Conservation (phyloP, 2,888 invertebrate genomes). For the Lordiphosa fenestrarum region DNA sequence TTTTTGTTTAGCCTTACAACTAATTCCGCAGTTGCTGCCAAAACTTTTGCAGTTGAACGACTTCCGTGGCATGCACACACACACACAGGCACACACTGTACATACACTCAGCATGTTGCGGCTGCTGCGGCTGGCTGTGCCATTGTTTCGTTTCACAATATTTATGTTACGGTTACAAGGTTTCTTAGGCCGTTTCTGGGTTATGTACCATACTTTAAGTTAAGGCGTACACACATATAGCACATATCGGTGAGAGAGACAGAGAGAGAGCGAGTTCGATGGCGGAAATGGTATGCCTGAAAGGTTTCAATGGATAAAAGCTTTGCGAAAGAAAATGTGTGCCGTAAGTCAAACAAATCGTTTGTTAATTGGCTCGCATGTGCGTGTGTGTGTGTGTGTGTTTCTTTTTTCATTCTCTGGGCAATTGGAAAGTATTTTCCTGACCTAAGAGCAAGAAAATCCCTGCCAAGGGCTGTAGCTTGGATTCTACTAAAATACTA, state of each 20-base stretch:
- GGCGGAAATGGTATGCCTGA: conserved; percentile 36
- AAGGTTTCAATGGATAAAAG: conserved; percentile 50
- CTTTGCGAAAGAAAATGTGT: conserved; percentile 30
- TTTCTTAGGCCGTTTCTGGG: conserved; percentile 36
- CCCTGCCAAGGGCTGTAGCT: background rate
- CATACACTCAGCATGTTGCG: conserved; percentile 9
- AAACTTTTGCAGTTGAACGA: conserved; percentile 61
- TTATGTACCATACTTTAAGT: conserved; percentile 12
- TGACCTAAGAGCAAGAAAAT: too few species aligned
- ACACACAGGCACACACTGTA: background rate
- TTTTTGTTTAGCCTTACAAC: conserved; percentile 27
- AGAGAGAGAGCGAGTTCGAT: conserved; percentile 26
- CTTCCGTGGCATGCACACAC: conserved; percentile 42
- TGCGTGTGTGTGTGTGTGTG: background rate
- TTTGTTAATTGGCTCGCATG: conserved; percentile 55
- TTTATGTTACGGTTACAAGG: conserved; percentile 64
- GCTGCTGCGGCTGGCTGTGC: conserved; percentile 21
- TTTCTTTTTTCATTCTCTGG: conserved; percentile 1
- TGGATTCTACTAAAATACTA: too few species aligned
- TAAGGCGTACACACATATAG: conserved; percentile 5
- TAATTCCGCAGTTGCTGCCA: conserved; percentile 42
- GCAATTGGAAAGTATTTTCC: background rate
- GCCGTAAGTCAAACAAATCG: conserved; percentile 55
- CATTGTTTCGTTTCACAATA: conserved; percentile 51
- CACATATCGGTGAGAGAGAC: conserved; percentile 14